phyloP scores from a whole-genome alignment of 2,888 invertebrate genomes.

The Dromius quadrimaculatus region DNA sequence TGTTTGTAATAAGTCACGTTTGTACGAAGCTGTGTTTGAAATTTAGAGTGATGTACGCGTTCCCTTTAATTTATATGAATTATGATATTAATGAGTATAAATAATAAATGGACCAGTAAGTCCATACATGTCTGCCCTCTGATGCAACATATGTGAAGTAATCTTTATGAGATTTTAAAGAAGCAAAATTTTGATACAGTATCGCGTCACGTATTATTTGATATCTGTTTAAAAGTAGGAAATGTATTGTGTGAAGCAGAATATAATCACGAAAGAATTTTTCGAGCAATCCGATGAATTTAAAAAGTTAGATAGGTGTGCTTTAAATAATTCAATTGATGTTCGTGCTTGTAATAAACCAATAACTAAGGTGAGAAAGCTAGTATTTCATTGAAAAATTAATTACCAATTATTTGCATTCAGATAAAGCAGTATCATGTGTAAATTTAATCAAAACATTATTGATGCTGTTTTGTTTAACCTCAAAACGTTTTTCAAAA shows the following conservation, averaged over 20 bases:
- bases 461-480: slow-evolving; percentile 32
- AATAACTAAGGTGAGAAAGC: slow-evolving; percentile 71
- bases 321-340: slow-evolving; percentile 66
- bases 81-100: neutral
- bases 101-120: neutral
- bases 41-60: no score
- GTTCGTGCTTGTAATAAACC: slow-evolving; percentile 79
- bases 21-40: no score
- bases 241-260: slow-evolving; percentile 48
- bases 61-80: no score
- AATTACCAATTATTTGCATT: neutral
- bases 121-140: neutral
- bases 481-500: slow-evolving; percentile 1
- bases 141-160: neutral
- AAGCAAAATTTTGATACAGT: slow-evolving; percentile 1
- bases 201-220: slow-evolving; percentile 26
- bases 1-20: neutral
- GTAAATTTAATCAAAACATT: neutral
- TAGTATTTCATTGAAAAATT: slow-evolving; percentile 2
- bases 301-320: slow-evolving; percentile 47
- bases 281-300: slow-evolving; percentile 44
- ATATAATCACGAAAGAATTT: slow-evolving; percentile 44
- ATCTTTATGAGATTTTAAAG: slow-evolving; percentile 4
- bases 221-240: slow-evolving; percentile 41
- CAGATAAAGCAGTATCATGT: slow-evolving; percentile 22